Conservation (phyloP, 2,113 vertebrate species). For the Aplodontia rufa region DNA sequence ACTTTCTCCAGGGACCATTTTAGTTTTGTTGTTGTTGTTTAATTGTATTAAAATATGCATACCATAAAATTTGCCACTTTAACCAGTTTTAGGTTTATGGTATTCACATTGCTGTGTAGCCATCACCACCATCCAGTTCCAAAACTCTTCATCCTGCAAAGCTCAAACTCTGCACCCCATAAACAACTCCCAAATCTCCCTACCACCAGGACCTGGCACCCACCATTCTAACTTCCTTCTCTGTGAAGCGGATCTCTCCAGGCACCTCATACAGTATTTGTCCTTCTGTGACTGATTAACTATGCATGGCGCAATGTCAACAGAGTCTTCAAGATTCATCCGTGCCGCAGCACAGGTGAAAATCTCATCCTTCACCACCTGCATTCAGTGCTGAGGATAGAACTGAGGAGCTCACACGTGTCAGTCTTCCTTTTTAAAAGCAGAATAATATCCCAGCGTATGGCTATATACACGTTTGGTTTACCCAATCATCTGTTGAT, state of each 20-base stretch:
- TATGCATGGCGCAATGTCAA: background rate
- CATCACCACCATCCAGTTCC: background rate
- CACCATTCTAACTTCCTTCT: background rate
- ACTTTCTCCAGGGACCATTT: background rate
- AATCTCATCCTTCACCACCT: no score
- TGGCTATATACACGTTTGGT: background rate
- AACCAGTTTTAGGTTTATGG: background rate
- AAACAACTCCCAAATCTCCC: background rate
- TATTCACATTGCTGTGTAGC: no score
- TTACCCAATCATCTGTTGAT: background rate
- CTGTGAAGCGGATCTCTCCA: background rate
- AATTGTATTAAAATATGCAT: background rate
- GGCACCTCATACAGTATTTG: background rate
- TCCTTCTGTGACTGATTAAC: background rate
- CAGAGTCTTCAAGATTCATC: background rate
- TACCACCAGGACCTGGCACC: background rate
- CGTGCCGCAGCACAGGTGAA: accelerated
- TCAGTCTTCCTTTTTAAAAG: background rate
- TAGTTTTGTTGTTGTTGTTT: no score
- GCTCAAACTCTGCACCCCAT: background rate
- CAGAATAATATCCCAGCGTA: background rate
- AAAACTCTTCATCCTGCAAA: background rate
- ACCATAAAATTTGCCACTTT: background rate
- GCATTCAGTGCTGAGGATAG: background rate
- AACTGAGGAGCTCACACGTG: background rate